Evolutionary conservation across 2,797 vertebrate species (phyloP).

Genomic region (Anniella stebbinsi): DNA sequence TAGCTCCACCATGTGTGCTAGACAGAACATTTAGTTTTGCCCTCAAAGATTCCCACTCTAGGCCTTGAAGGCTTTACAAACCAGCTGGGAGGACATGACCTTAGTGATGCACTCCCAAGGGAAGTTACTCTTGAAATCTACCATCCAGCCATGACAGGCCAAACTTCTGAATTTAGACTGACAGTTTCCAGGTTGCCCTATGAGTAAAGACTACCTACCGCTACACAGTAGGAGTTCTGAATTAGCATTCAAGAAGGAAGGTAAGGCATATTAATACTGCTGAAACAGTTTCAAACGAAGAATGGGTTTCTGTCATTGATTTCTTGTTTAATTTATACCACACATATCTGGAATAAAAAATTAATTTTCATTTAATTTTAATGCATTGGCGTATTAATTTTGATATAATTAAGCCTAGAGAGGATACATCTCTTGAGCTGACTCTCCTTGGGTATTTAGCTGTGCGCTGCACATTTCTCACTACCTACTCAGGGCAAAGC

Average conservation of each 20-base stretch:
- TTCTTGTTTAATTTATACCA: slow-evolving; percentile 57
- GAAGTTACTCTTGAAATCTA: background rate
- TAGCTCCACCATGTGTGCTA: no score
- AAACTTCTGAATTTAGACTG: background rate
- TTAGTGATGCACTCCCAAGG: background rate
- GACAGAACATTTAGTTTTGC: no score
- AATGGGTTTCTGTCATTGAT: slow-evolving; percentile 27
- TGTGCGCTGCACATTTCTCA: slow-evolving; percentile 42
- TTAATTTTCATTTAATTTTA: slow-evolving; percentile 67
- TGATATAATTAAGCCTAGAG: slow-evolving; percentile 60
- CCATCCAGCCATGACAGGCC: background rate
- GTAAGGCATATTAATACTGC: slow-evolving; percentile 34
- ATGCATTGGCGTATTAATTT: slow-evolving; percentile 54
- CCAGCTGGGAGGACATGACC: no score
- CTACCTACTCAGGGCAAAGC: slow-evolving; percentile 55
- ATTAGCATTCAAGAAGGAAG: slow-evolving; percentile 33
- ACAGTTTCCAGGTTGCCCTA: slow-evolving; percentile 14
- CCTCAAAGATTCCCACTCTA: background rate
- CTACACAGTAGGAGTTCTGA: background rate
- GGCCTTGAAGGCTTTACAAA: background rate
- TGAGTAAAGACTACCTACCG: background rate
- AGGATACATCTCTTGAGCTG: slow-evolving; percentile 51
- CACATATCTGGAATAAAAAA: slow-evolving; percentile 56
- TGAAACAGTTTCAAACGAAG: slow-evolving; percentile 53
- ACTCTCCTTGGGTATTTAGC: slow-evolving; percentile 61